These are phyloP conservation scores for Pluvianellus socialis DNA, from an alignment of 2,113 vertebrate genomes.

Conservation along the genomic window DNA sequence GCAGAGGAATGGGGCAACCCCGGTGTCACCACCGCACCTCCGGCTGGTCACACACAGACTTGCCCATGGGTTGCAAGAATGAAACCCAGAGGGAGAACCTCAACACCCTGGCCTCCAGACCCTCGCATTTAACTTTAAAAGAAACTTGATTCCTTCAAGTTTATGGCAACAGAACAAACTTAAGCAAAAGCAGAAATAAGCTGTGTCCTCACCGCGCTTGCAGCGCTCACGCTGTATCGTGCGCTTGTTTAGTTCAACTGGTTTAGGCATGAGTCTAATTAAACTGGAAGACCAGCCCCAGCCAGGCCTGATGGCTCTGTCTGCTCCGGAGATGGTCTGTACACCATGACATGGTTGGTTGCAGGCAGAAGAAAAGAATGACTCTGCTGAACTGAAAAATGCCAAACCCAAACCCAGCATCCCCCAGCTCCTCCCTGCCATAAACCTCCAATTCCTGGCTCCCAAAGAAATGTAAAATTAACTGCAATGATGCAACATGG, in stretches of 20 bases:
- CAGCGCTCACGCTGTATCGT: neutral
- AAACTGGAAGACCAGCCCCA: neutral
- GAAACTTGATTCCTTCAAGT: neutral
- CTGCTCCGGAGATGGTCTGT: neutral
- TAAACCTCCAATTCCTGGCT: neutral
- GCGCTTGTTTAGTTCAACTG: neutral
- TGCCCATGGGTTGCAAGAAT: fast-evolving
- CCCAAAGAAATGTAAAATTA: neutral
- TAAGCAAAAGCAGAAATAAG: neutral
- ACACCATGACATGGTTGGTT: neutral
- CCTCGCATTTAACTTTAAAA: neutral
- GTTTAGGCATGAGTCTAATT: neutral
- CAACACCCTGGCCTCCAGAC: neutral
- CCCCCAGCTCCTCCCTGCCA: neutral
- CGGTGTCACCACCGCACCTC: no score
- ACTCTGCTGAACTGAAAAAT: neutral
- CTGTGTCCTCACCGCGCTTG: neutral
- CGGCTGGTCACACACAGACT: neutral
- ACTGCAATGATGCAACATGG: neutral
- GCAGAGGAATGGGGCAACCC: neutral
- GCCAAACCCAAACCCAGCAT: neutral
- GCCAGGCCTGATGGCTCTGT: neutral
- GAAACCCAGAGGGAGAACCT: neutral
- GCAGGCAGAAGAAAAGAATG: neutral
- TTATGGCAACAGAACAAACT: neutral